Conservation (phyloP, 2,113 vertebrate genomes). For the Cyphomyrus plagiostoma region DNA sequence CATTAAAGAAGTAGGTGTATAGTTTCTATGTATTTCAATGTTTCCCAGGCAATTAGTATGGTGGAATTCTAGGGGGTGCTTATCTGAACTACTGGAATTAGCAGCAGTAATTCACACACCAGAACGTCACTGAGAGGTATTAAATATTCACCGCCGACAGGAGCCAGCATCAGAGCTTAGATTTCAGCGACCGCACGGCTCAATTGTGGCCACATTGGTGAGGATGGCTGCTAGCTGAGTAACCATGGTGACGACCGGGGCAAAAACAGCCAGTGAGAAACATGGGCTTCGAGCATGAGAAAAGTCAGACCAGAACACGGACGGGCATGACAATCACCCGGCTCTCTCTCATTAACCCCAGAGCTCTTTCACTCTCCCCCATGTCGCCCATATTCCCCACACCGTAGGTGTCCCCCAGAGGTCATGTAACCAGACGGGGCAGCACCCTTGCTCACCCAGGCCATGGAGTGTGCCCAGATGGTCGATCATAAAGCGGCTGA, state of each 20-base stretch:
- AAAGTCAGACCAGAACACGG: background rate
- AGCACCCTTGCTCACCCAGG: slow-evolving; percentile 69
- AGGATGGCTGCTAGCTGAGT: background rate
- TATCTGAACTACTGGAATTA: background rate
- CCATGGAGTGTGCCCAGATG: slow-evolving; percentile 83
- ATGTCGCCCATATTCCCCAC: background rate
- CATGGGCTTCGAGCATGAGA: background rate
- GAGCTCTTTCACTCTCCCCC: background rate
- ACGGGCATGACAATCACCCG: background rate
- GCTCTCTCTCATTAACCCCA: background rate
- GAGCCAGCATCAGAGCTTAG: background rate
- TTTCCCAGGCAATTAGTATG: background rate
- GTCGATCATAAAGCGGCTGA: slow-evolving; percentile 85
- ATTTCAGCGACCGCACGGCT: background rate
- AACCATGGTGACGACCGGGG: background rate
- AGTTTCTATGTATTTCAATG: background rate
- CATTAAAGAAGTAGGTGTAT: background rate
- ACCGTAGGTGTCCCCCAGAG: background rate
- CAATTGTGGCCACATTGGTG: background rate
- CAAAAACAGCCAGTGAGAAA: background rate
- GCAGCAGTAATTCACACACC: background rate
- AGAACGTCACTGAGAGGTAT: background rate
- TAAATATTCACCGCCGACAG: background rate
- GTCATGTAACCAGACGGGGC: background rate
- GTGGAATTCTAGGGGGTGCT: background rate